Evolutionary conservation across 1,140 invertebrate species (phyloP), one percentile per base, ranked within the genome.

Genomic region (Aphis gossypii): DNA sequence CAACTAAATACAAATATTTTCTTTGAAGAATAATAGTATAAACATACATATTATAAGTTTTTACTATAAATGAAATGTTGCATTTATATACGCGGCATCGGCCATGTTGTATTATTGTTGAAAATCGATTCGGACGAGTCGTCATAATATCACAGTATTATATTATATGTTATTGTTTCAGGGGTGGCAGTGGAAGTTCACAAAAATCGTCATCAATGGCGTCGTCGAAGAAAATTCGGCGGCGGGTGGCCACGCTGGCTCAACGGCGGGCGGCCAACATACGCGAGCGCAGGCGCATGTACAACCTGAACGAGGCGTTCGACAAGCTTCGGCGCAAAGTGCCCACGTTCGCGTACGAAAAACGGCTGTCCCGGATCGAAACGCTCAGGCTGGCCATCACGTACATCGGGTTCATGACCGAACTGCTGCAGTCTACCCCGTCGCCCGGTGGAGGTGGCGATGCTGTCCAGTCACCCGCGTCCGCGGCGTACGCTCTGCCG

Each of bases 271-370:
- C 98, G 0, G 99, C 99, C 30, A 99, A 99, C 95, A 99, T 99
- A 94, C 96, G 99, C 0, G 99, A 99, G 95, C 95, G 99, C 93
- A 96, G 98, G 87, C 96, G 99, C 94, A 99, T 99, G 99, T 98
- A 99, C 95, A 99, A 99, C 95, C 96, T 99, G 20, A 99, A 99
- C 95, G 98, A 99, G 95, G 99, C 99, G 7, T 99, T 99, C 95
- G 98, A 99, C 95, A 98, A 98, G 95, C 95, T 99, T 48, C 96
- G 98, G 23, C 96, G 98, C 94, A 99, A 99, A 96, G 99, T 99
- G 23, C 99, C 99, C 44, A 99, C 99, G 2, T 99, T 99, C 95
- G 99, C 99, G 0, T 99, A 99, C 95, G 99, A 99, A 95, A 99
- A 99, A 95, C 96, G 99, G 0, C 96, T 99, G 0, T 99, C 99